Base-by-base conservation (phyloP, 2,113 vertebrate genomes). In the Solea solea region DNA sequence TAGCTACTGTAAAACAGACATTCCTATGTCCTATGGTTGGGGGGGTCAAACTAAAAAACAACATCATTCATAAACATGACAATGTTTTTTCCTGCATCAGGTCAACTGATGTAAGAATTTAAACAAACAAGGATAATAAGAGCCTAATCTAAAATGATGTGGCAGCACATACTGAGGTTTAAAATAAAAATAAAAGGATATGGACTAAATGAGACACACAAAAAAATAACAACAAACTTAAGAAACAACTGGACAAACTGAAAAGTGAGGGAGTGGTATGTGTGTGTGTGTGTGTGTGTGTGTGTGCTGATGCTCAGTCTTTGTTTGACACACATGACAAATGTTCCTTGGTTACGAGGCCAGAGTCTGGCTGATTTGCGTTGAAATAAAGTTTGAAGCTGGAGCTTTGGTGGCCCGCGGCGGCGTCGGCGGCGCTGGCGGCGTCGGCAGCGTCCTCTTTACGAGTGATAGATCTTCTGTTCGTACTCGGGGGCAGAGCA, bases 51-150 rank as follows among this genome's bases (percentile, higher is more conserved):
- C 72, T 8, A 6, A 34, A 48, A 73, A 57, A 80, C 21, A 67
- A 49, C 7, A 48, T 11, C 49, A 52, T 52, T 62, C 16, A 60
- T 15, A 75, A 64, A 75, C 1, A 16, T 40, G 69, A 69, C 6
- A 62, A 71, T 44, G 66, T 59, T 69, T 76, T 58, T 70, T 56
- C 69, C 72, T 76, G 83, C 51, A 91, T 94, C 91, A 94, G 92
- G 67, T 94, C 93, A 94, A 94, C 91, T 92, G 92, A 94, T 89
- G 72, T 82, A 90, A 81, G 86, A 83, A 83, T 72, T 92, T 92
- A 14, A 6, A 58, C 16, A 88, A 82, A 83, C 25, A 90, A 57
- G 75, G 67, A 83, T 45, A 79, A 59, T 28, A 87, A 58, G 15
- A 73, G 70, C 78, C 80, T 80, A 85, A 71, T 78, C 69, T 86